phyloP scores from a whole-genome alignment of 2,888 invertebrate genomes.

The Mimachlamys varia region DNA sequence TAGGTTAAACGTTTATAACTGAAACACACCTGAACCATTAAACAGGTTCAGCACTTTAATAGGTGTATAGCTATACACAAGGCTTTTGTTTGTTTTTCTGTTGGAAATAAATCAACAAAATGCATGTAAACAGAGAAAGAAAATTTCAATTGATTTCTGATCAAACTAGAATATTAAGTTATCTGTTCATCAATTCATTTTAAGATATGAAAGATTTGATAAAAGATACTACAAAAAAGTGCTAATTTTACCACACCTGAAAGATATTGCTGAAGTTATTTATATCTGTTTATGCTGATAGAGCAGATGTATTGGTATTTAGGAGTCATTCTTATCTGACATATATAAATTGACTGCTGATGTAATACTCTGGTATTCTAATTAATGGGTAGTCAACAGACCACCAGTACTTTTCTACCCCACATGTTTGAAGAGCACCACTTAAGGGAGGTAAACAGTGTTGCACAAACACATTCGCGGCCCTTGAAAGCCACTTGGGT shows the following conservation, averaged over 20 bases:
- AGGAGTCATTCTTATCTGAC: background rate
- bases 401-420: conserved; percentile 20
- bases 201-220: no score
- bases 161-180: no score
- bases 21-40: background rate
- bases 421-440: conserved; percentile 7
- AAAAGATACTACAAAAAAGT: no score
- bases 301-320: background rate
- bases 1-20: background rate
- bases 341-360: background rate
- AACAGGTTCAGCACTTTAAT: background rate
- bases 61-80: background rate
- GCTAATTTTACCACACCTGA: background rate
- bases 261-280: background rate
- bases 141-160: no score
- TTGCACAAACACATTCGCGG: background rate
- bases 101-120: background rate
- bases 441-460: conserved; percentile 4
- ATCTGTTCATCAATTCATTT: no score
- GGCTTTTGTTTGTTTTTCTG: background rate
- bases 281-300: background rate
- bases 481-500: conserved; percentile 9
- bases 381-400: background rate
- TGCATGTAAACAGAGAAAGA: no score
- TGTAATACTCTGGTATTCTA: background rate